phyloP scores from a whole-genome alignment of 1,140 invertebrate species.

The Heliconius nattereri region DNA sequence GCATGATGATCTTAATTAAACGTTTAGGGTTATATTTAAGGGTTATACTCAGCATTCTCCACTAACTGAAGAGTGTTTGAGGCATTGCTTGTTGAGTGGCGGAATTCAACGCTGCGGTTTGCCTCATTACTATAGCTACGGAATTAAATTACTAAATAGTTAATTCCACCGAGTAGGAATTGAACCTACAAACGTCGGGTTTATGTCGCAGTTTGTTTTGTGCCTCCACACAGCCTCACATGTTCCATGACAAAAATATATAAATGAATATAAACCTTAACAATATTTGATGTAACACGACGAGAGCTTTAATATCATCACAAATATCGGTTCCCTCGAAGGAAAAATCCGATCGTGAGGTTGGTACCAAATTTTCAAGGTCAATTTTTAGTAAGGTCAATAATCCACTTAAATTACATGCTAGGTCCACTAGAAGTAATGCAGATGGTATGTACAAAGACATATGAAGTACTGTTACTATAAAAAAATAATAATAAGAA shows the following conservation, averaged over 20 bases:
- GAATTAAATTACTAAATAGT: no score
- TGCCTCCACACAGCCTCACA: no score
- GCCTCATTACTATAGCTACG: no score
- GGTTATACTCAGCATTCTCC: no score
- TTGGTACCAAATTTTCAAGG: constrained; percentile 32
- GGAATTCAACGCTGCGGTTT: no score
- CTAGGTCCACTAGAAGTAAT: constrained; percentile 45
- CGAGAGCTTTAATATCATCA: constrained; percentile 43
- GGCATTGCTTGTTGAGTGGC: no score
- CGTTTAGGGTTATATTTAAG: no score
- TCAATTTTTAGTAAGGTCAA: constrained; percentile 48
- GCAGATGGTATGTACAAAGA: constrained; percentile 50
- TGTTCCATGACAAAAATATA: not conserved
- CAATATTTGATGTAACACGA: constrained; percentile 49
- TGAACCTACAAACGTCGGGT: no score
- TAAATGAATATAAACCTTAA: constrained; percentile 39
- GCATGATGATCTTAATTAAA: no score
- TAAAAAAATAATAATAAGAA: constrained; percentile 1
- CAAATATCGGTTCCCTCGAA: constrained; percentile 32
- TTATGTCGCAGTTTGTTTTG: no score
- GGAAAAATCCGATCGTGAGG: not conserved
- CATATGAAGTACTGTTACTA: constrained; percentile 40
- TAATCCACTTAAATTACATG: constrained; percentile 44
- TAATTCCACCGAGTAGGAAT: no score
- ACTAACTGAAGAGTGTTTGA: no score